Evolutionary conservation across 2,888 invertebrate genomes (phyloP).

Genomic region (Charanyca ferruginea): DNA sequence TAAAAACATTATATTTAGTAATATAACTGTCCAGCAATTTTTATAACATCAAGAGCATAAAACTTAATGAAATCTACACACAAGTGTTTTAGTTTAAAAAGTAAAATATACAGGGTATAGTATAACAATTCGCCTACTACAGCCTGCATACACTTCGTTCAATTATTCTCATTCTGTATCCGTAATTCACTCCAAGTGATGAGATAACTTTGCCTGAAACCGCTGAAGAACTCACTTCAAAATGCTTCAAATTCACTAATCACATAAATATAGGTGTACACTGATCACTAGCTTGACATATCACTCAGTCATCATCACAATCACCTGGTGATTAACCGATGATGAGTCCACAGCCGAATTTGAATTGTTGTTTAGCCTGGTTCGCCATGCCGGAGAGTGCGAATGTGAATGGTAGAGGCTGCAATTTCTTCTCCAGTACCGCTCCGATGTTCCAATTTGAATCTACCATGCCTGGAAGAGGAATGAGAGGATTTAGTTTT

Average conservation of each 20-base stretch:
- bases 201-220: constrained; percentile 15
- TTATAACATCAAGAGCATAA: constrained; percentile 23
- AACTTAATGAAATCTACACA: constrained; percentile 34
- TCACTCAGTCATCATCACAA: constrained; percentile 61
- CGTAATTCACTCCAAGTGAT: neutral
- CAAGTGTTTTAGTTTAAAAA: constrained; percentile 18
- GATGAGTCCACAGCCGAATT: constrained; percentile 98
- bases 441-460: constrained; percentile 98
- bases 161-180: constrained; percentile 7
- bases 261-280: constrained; percentile 40
- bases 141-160: neutral
- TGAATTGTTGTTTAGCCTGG: constrained; percentile 97
- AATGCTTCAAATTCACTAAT: constrained; percentile 37
- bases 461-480: constrained; percentile 95
- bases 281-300: constrained; percentile 66
- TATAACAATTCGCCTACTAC: neutral
- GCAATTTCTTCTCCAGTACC: constrained; percentile 97
- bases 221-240: constrained; percentile 29
- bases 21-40: constrained; percentile 35
- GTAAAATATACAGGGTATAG: neutral
- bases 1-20: constrained; percentile 17
- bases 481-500: neutral
- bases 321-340: constrained; percentile 93
- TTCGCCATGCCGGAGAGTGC: constrained; percentile 98
- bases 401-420: constrained; percentile 98